A percentile compares a stretch with the other conserved stretches of the same genome.
These are phyloP conservation scores for Tipula lateralis DNA, from an alignment of 2,888 invertebrate genomes.

Conservation along the genomic window DNA sequence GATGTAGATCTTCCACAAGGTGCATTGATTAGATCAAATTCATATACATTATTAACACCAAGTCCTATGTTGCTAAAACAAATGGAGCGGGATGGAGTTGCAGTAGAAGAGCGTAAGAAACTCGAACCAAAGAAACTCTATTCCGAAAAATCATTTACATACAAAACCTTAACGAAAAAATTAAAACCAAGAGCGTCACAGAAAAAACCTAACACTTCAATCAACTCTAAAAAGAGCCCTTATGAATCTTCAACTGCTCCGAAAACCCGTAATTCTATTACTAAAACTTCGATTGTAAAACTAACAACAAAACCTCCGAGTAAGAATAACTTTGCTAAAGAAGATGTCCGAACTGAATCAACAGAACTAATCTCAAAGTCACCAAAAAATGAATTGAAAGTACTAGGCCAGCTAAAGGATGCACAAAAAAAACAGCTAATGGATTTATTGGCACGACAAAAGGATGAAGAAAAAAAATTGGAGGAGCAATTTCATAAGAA, in stretches of 20 bases:
- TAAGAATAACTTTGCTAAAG: background rate
- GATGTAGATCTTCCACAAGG: constrained; percentile 50
- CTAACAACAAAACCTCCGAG: background rate
- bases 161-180: background rate
- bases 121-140: constrained; percentile 30
- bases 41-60: constrained; percentile 72
- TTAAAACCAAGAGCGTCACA: background rate
- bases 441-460: background rate
- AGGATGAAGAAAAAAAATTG: background rate
- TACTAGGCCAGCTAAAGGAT: background rate
- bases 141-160: background rate
- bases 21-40: constrained; percentile 62
- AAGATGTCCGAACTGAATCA: background rate
- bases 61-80: constrained; percentile 55
- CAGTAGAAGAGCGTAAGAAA: constrained; percentile 32
- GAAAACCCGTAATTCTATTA: background rate
- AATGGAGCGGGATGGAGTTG: constrained; percentile 29
- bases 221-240: background rate
- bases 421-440: background rate
- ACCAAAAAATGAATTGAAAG: background rate
- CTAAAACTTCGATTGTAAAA: background rate
- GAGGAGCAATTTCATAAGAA: background rate
- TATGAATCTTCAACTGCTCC: background rate
- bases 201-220: background rate
- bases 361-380: background rate